Evolutionary conservation across 2,888 invertebrate species (phyloP).

Genomic region (Tyria jacobaeae): DNA sequence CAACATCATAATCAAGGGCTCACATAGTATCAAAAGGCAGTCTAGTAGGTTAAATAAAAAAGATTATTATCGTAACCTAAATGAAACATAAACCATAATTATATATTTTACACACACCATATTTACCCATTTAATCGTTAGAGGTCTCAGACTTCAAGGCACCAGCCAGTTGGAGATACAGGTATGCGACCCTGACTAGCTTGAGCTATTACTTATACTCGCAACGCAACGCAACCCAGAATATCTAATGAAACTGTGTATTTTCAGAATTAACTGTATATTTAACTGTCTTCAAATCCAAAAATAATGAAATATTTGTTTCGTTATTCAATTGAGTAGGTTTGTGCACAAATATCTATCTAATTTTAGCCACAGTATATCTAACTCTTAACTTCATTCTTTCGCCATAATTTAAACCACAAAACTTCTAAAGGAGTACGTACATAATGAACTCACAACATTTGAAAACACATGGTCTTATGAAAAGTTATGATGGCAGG

Average conservation of each 20-base stretch:
- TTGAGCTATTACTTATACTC: too few relatives aligned
- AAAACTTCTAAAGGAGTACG: slow-evolving; percentile 7
- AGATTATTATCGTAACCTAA: too few relatives aligned
- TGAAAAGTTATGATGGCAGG: slow-evolving; percentile 22
- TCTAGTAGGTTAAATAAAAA: background rate
- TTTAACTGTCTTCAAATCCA: background rate
- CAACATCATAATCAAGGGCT: background rate
- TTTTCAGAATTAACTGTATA: background rate
- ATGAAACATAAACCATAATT: background rate
- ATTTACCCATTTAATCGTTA: background rate
- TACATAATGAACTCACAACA: background rate
- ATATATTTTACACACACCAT: background rate
- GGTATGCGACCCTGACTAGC: too few relatives aligned
- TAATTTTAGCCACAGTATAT: background rate
- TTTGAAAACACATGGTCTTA: slow-evolving; percentile 13
- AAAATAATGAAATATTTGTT: background rate
- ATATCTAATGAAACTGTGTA: background rate
- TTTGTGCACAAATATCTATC: background rate
- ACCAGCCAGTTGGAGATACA: too few relatives aligned
- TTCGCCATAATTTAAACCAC: background rate
- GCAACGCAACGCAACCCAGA: background rate
- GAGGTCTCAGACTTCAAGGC: too few relatives aligned
- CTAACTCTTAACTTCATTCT: background rate
- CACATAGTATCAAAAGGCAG: too few relatives aligned
- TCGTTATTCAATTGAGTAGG: background rate